Evolutionary conservation across 2,113 vertebrate species (phyloP), one percentile per base, ranked within the genome.

Genomic region (Archilochus colubris): DNA sequence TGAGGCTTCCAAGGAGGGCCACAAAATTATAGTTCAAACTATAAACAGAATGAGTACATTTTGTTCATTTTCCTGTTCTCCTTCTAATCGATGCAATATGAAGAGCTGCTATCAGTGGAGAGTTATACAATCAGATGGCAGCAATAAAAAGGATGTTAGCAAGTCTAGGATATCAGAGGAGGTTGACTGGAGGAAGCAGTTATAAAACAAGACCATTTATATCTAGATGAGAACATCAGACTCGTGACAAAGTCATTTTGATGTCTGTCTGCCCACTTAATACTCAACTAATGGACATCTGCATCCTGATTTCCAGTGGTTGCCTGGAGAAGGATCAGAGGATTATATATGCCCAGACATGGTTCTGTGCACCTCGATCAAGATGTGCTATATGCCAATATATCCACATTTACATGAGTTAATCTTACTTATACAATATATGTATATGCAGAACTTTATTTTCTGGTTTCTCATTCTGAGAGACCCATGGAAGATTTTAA

Each of bases 41-140:
- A 96, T 93, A 97, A 97, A 93, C 96, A 96, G 92, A 94, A 88
- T 61, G 94, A 96, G 97, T 85, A 96, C 97, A 96, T 62, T 96
- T 95, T 97, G 97, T 97, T 97, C 96, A 76, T 96, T 94, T 94
- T 94, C 94, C 92, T 94, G 82, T 90, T 95, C 89, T 86, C 91
- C 80, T 86, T 75, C 68, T 96, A 97, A 97, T 95, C 88, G 19
- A 93, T 96, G 96, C 94, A 97, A 94, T 93, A 96, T 93, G 90
- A 97, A 94, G 67, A 82, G 61, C 93, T 95, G 88, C 88, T 97
- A 95, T 97, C 94, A 88, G 94, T 73, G 94, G 91, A 63, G 89
- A 67, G 93, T 91, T 93, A 88, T 97, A 96, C 90, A 97, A 96
- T 96, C 93, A 96, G 89, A 96, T 96, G 96, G 91, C 89, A 97